phyloP scores from a whole-genome alignment of 2,797 vertebrate species.

The Pangasius mekongensis region DNA sequence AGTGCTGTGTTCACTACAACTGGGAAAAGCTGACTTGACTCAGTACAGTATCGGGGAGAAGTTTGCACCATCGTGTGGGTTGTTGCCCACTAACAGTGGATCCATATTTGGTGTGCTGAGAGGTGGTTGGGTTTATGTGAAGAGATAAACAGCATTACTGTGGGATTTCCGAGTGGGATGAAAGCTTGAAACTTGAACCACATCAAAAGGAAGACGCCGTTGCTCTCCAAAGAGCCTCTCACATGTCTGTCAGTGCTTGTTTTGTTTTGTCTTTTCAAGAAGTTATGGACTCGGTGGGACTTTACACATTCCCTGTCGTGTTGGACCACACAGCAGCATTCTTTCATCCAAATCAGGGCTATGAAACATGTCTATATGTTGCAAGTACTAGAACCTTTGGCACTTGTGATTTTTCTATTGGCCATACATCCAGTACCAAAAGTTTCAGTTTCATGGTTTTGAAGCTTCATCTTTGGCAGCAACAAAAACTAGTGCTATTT shows the following conservation, averaged over 20 bases:
- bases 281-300: background rate
- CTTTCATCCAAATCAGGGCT: background rate
- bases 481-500: background rate
- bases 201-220: background rate
- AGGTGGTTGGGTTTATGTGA: conserved; percentile 11
- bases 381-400: background rate
- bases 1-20: conserved; percentile 2
- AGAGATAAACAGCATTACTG: conserved; percentile 14
- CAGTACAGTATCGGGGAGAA: conserved; percentile 15
- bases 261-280: conserved; percentile 7
- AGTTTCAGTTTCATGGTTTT: background rate
- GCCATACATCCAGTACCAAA: background rate
- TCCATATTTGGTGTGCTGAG: conserved; percentile 23
- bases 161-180: conserved; percentile 30
- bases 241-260: conserved; percentile 15
- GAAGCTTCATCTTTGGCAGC: background rate
- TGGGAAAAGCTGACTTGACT: conserved; percentile 30
- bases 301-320: conserved; percentile 9
- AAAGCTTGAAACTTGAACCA: conserved; percentile 32
- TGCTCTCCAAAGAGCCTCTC: background rate
- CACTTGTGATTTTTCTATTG: background rate
- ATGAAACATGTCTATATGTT: background rate
- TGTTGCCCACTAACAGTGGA: conserved; percentile 15
- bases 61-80: conserved; percentile 26
- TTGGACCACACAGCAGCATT: conserved; percentile 13